Percentiles rank a stretch among this genome's conserved stretches.
Evolutionary conservation across 2,888 invertebrate species (phyloP).

Genomic region (Acutogordius australiensis): DNA sequence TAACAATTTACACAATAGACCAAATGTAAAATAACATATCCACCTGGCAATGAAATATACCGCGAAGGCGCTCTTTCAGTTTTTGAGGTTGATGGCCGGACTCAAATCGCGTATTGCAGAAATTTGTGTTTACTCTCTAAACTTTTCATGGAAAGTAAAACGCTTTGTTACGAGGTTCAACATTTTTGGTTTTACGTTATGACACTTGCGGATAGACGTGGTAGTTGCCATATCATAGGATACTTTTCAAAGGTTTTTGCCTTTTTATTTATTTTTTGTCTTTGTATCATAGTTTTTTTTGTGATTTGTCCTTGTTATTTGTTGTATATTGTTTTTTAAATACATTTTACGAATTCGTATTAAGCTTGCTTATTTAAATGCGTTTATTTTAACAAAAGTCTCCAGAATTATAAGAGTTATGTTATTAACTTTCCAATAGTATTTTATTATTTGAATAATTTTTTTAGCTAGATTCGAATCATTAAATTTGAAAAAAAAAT

Average conservation of each 20-base stretch:
- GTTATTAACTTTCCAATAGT: no score
- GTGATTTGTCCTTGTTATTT: no score
- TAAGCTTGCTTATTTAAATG: no score
- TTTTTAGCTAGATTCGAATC: no score
- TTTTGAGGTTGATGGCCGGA: neutral
- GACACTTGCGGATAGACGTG: neutral
- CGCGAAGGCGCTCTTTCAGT: neutral
- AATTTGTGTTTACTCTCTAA: slow-evolving; percentile 8
- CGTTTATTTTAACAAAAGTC: no score
- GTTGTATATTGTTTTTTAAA: no score
- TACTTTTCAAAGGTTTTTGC: slow-evolving; percentile 1
- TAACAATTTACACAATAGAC: no score
- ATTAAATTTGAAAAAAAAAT: no score
- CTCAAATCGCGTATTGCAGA: neutral
- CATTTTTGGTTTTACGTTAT: slow-evolving; percentile 9
- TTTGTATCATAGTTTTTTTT: neutral
- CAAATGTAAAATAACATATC: slow-evolving; percentile 1
- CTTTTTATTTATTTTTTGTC: neutral
- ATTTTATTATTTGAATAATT: no score
- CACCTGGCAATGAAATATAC: slow-evolving; percentile 9
- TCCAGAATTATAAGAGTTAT: no score
- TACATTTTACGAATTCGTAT: no score
- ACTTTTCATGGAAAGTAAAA: slow-evolving; percentile 8
- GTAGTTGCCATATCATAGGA: neutral
- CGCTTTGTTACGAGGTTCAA: neutral